Percentiles rank a stretch among this genome's conserved stretches.
Evolutionary conservation across 92 coral and sea anemone species (phyloP).

Genomic region (Epizoanthus illoricatus): DNA sequence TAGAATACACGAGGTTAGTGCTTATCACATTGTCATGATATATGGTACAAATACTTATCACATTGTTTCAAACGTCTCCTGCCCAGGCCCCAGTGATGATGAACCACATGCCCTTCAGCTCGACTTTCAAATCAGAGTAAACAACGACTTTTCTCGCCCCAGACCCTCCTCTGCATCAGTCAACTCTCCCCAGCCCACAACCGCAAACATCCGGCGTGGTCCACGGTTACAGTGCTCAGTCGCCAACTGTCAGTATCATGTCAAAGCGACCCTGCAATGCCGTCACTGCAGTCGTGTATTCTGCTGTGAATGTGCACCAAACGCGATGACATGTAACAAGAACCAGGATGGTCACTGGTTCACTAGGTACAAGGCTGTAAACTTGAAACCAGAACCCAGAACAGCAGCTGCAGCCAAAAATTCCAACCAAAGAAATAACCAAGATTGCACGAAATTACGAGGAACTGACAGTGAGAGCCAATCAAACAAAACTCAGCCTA

Average conservation of each 20-base stretch:
- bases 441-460: neutral
- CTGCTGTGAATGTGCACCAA: slow-evolving; percentile 63
- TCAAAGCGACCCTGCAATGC: slow-evolving; percentile 55
- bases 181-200: slow-evolving; percentile 14
- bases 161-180: slow-evolving; percentile 30
- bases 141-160: slow-evolving; percentile 52
- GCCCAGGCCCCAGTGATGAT: slow-evolving; percentile 34
- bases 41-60: too few relatives aligned
- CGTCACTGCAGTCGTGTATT: slow-evolving; percentile 58
- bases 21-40: too few relatives aligned
- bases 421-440: slow-evolving; percentile 7
- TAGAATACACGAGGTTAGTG: too few relatives aligned
- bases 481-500: neutral
- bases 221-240: slow-evolving; percentile 59
- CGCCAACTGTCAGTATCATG: slow-evolving; percentile 62
- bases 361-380: slow-evolving; percentile 35
- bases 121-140: slow-evolving; percentile 57
- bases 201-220: slow-evolving; percentile 17
- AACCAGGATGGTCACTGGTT: slow-evolving; percentile 63
- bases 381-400: slow-evolving; percentile 5
- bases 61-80: too few relatives aligned
- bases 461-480: neutral
- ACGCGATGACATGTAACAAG: slow-evolving; percentile 46
- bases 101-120: slow-evolving; percentile 42
- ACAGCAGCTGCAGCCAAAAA: slow-evolving; percentile 3